Evolutionary conservation across 1,140 invertebrate species (phyloP), one percentile per base, ranked within the genome.

Genomic region (Argopecten irradians): DNA sequence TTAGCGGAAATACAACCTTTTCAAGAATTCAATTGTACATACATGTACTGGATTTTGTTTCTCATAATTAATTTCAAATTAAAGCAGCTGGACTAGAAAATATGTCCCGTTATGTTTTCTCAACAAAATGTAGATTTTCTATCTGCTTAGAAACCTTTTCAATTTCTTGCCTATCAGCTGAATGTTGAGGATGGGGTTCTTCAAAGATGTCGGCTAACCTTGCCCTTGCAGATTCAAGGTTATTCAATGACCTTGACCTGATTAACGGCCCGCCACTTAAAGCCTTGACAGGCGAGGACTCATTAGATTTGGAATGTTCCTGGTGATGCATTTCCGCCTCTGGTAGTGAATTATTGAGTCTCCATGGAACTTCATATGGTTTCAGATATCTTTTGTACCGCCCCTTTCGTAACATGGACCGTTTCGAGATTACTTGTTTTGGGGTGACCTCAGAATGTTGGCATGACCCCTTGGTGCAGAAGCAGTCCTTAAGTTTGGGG

Each of bases 341-440:
- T 32, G 92, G 92, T 34, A 93, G 90, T 5, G 92, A 93, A 39
- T 93, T 90, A 34, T 91, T 92, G 35, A 93, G 86, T 33, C 93
- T 87, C 91, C 94, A 93, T n/a, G 94, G 93, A 46, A 94, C 91
- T 86, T 93, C 92, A 83, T 94, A 94, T 5, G 94, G 94, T 88
- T 93, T 93, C 34, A 90, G 90, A 36, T 92, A 92, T 19, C 94
- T 91, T 32, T 92, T 90, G 34, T 87, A 88, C 39, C 91, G 85
- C 55, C 89, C 87, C 35, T 88, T 86, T 83, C 90, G 89, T 22
- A 93, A 71, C 85, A 90, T 83, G 0, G 91, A 90, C 0, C 87
- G 39, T 36, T 34, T 71, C 0, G 55, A 84, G 71, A 83, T 86
- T 87, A 46, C 88, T 86, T 13, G 86, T 34, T 32, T 89, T 35